Conservation (phyloP, 2,888 invertebrate genomes). For the Entomobrya proxima region DNA sequence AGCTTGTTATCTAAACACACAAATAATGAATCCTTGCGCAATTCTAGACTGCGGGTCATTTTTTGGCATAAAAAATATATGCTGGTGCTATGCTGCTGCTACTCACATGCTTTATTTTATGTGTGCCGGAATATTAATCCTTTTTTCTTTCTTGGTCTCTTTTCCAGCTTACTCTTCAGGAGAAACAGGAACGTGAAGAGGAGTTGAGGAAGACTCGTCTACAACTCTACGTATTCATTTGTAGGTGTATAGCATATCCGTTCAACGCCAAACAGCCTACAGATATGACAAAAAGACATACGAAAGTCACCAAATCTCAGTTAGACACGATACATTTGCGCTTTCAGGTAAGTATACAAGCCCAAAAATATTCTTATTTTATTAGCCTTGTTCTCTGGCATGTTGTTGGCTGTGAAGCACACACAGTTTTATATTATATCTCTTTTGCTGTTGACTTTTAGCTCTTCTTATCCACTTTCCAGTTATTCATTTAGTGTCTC, state of each 20-base stretch:
- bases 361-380: background rate
- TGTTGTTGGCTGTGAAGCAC: background rate
- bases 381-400: background rate
- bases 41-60: too few species aligned
- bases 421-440: background rate
- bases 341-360: conserved; percentile 85
- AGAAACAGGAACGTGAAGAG: conserved; percentile 96
- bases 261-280: conserved; percentile 99
- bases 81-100: too few species aligned
- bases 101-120: too few species aligned
- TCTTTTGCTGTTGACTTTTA: too few species aligned
- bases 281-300: conserved; percentile 96
- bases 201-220: conserved; percentile 96
- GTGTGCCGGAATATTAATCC: background rate
- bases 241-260: conserved; percentile 97
- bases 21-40: too few species aligned
- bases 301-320: conserved; percentile 97
- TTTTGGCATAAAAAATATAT: too few species aligned
- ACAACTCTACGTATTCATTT: conserved; percentile 98
- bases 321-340: conserved; percentile 94
- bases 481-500: too few species aligned
- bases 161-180: conserved; percentile 79
- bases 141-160: conserved; percentile 28
- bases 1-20: too few species aligned
- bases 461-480: too few species aligned